Base-by-base conservation (phyloP, 2,797 vertebrate species). In the Argentina silus region DNA sequence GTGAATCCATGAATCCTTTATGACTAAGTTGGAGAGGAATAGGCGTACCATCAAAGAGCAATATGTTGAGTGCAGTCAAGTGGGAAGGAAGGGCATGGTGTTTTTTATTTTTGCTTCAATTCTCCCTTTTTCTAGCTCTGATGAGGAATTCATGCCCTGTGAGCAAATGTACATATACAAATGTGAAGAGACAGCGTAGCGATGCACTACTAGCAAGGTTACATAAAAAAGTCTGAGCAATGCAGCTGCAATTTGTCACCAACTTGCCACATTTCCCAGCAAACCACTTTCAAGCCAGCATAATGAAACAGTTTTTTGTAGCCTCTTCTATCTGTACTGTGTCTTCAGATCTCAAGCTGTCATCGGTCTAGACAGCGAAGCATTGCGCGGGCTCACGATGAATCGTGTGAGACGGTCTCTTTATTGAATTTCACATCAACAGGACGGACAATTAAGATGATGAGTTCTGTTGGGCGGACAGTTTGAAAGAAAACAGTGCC, bases 381-480 rank as follows among this genome's bases (percentile, higher is more conserved):
- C 87, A 77, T 77, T 72, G 78, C 82, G 84, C 82, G 84, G 80
- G 85, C 83, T 87, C 81, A 86, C 88, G 86, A 90, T 79, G 84
- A 85, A 85, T 87, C 81, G 84, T 87, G 86, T 77, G 84, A 79
- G 88, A 86, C 76, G 77, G 78, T 86, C 65, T 7, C 82, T 87
- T 86, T 84, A 90, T 92, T 89, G 87, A 87, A 87, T 90, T 85
- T 85, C 78, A 86, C 88, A 87, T 90, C 85, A 87, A 88, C 86
- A 84, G 80, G 83, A 89, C 81, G 78, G 82, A 89, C 90, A 90
- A 89, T 91, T 88, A 91, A 87, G 85, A 88, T 86, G 88, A 91
- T 90, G 91, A 82, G 88, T 87, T 87, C 80, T 81, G 71, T 87
- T 88, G 84, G 89, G 89, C 74, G 87, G 90, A 91, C 90, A 91